phyloP scores from a whole-genome alignment of 1,140 invertebrate genomes.

The Drosophila persimilis region DNA sequence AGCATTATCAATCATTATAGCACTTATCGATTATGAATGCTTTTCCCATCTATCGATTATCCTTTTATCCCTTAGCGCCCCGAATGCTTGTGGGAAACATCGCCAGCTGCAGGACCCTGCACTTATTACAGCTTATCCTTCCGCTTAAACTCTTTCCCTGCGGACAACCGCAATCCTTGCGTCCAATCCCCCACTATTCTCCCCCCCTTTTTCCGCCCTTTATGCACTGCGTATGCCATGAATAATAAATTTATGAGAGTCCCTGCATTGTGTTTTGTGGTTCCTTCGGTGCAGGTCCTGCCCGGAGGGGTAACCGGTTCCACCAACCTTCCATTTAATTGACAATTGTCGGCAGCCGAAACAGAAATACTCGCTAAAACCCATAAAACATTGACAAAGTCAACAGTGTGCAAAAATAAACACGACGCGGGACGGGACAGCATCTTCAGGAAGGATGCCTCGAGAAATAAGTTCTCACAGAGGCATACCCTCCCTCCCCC shows the following conservation, averaged over 20 bases:
- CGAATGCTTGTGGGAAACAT: no score
- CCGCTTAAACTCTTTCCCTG: slow-evolving; percentile 27
- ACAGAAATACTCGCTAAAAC: slow-evolving; percentile 45
- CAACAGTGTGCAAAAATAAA: slow-evolving; percentile 42
- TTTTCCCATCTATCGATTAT: no score
- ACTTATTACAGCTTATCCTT: slow-evolving; percentile 26
- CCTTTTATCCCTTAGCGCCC: no score
- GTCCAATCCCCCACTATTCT: not conserved
- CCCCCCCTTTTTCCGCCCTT: not conserved
- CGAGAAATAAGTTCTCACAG: slow-evolving; percentile 33
- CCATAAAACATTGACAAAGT: slow-evolving; percentile 69
- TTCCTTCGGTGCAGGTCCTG: slow-evolving; percentile 21
- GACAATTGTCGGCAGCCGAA: slow-evolving; percentile 69
- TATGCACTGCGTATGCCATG: slow-evolving; percentile 63
- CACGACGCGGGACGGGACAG: not conserved
- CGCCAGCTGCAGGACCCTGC: not conserved
- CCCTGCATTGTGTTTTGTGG: slow-evolving; percentile 38
- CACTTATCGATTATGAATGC: no score
- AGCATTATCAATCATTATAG: no score
- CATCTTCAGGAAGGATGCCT: slow-evolving; percentile 1
- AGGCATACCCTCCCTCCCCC: not conserved
- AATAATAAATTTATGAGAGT: slow-evolving; percentile 66
- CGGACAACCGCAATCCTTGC: slow-evolving; percentile 6
- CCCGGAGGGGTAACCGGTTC: slow-evolving; percentile 12
- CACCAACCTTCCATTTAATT: slow-evolving; percentile 54